Evolutionary conservation across 2,797 vertebrate genomes (phyloP).

Genomic region (Synaphobranchus kaupii): DNA sequence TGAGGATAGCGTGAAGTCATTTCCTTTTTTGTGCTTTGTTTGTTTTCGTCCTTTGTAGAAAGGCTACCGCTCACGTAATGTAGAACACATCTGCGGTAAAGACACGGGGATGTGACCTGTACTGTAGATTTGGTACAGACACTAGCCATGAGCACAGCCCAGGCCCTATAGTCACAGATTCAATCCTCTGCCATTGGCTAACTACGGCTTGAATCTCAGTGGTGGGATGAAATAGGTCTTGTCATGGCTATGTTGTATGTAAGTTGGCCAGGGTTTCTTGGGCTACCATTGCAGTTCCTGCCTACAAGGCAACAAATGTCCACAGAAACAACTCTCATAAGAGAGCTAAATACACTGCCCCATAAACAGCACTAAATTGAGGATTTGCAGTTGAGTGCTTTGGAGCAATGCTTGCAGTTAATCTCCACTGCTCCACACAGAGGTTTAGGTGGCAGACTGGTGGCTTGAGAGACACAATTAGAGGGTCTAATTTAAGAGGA

Average conservation of each 20-base stretch:
- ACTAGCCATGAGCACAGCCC: not conserved
- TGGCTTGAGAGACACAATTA: not conserved
- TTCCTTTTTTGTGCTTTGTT: constrained; percentile 28
- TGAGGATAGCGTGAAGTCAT: constrained; percentile 26
- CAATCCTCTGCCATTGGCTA: not conserved
- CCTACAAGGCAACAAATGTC: not conserved
- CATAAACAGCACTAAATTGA: not conserved
- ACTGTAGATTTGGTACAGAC: not conserved
- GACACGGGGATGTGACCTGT: not conserved
- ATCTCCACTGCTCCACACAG: not conserved
- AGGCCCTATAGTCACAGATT: not conserved
- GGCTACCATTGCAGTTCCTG: not conserved
- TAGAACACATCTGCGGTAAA: constrained; percentile 16
- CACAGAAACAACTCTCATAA: not conserved
- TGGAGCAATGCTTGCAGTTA: not conserved
- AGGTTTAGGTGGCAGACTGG: not conserved
- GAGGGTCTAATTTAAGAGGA: no score
- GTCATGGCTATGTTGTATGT: not conserved
- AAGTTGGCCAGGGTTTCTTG: not conserved
- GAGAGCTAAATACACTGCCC: not conserved
- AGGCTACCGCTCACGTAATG: constrained; percentile 31
- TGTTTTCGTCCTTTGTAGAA: constrained; percentile 33
- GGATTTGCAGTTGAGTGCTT: not conserved
- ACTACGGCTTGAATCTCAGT: not conserved
- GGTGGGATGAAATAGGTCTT: not conserved